Evolutionary conservation across 2,113 vertebrate species (phyloP), one percentile per base, ranked within the genome.

Genomic region (Circaetus gallicus): DNA sequence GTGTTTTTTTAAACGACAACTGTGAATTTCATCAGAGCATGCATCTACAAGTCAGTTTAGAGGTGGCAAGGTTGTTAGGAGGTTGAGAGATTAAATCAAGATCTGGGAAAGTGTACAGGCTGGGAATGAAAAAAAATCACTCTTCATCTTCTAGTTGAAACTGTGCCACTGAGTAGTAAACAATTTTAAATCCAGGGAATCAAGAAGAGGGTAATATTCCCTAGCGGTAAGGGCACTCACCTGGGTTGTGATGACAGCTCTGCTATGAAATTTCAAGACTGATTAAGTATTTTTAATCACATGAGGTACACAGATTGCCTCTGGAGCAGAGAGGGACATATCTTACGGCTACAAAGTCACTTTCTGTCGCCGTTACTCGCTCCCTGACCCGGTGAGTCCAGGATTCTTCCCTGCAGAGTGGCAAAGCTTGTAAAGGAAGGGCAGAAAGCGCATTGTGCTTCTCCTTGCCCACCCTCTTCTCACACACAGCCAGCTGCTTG

Each of bases 231-330:
- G 87, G 84, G 16, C 74, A 84, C 13, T 90, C 61, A 91, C 49
- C 63, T 94, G 50, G 21, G 13, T 77, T 65, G 28, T 82, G 74
- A n/a, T 91, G 87, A 82, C 74, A 96, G 82, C 19, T 89, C 87
- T 91, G n/a, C 58, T 87, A 24, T 50, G 59, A 65, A 82, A 71
- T 91, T 85, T 96, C 95, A 95, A 79, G 58, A 82, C 53, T 69
- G 52, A 95, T 91, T 59, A 94, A 65, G 38, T 87, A 67, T 79
- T 93, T 96, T 79, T 72, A 87, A 45, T 85, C 84, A 42, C 34
- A 66, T 52, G 50, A 82, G 19, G 70, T 34, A 91, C 74, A 84
- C 8, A 80, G 24, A 65, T 36, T 76, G 74, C 78, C 73, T 91
- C 38, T 95, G 90, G 73, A 90, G 31, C n/a, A 69, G 47, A 79